Evolutionary conservation across 2,113 vertebrate genomes (phyloP), one percentile per base, ranked within the genome.

Genomic region (Erythrocebus patas): DNA sequence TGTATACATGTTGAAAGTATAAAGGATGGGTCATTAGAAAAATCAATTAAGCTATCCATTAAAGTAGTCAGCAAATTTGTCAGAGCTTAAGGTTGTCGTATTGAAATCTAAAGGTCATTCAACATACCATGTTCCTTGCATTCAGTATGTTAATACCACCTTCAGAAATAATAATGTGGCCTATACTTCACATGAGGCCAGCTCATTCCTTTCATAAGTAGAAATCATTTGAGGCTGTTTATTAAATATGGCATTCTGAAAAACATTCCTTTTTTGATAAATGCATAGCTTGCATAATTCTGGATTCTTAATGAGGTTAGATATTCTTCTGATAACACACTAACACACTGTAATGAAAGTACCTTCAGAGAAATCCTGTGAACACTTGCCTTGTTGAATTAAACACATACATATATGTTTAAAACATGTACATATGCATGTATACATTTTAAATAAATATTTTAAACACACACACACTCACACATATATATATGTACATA

Each of bases 21-120:
- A 89, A 96, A 81, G 57, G 50, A 90, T 92, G 5, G 35, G 9
- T 75, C 20, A 57, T 95, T 81, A 72, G 18, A 50, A 89, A 95
- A 95, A 48, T 5, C 78, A 90, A 70, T 72, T 90, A 80, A 88
- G 3, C 2, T 59, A 25, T 43, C 30, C 16, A 91, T 25, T 66
- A 70, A 5, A 86, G 94, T 68, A 86, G 50, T 89, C 57, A 64
- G 40, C 70, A 90, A 93, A 83, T 70, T n/a, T 95, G 10, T 89
- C 59, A 55, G 43, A 90, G 52, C 18, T 87, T 68, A 66, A 52
- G 27, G 10, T 86, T 17, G 43, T 52, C 61, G 4, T 70, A 52
- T n/a, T 93, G 55, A 95, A 92, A 70, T 66, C n/a, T 89, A n/a
- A n/a, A 95, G 43, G 52, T 82, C 55, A 93, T 86, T 96, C 40